These are phyloP conservation scores for Patella vulgata DNA, from an alignment of 1,140 invertebrate genomes.

Conservation along the genomic window DNA sequence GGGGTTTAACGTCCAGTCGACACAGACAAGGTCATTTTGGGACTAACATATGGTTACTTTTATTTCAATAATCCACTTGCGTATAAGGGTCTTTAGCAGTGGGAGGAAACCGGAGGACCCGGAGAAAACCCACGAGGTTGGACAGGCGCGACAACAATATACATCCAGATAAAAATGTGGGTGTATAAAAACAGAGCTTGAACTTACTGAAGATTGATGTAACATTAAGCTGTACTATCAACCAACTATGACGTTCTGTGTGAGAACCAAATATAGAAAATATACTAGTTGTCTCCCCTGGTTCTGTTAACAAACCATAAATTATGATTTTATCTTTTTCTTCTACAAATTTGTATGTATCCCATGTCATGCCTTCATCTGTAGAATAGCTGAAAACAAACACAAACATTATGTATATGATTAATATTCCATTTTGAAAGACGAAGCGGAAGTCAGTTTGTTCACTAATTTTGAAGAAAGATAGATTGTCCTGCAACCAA, in stretches of 20 bases:
- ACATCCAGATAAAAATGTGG: too few species aligned
- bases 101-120: too few species aligned
- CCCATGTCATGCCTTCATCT: constrained; percentile 87
- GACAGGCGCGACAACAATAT: too few species aligned
- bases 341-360: constrained; percentile 75
- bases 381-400: constrained; percentile 75
- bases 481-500: too few species aligned
- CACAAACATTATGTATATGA: background rate
- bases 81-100: too few species aligned
- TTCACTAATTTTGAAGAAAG: too few species aligned
- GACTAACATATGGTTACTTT: too few species aligned
- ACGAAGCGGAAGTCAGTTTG: background rate
- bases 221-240: constrained; percentile 86
- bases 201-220: constrained; percentile 75
- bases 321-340: constrained; percentile 72
- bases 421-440: background rate
- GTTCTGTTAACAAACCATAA: constrained; percentile 90
- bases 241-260: constrained; percentile 81
- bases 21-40: too few species aligned
- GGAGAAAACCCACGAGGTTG: too few species aligned
- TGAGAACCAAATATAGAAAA: constrained; percentile 88
- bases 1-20: too few species aligned
- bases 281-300: constrained; percentile 88
- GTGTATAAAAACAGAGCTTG: background rate
- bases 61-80: too few species aligned